Percentiles rank a stretch among this genome's conserved stretches.
These are phyloP conservation scores for Clarias magur DNA, from an alignment of 2,113 vertebrate species.

Conservation along the genomic window DNA sequence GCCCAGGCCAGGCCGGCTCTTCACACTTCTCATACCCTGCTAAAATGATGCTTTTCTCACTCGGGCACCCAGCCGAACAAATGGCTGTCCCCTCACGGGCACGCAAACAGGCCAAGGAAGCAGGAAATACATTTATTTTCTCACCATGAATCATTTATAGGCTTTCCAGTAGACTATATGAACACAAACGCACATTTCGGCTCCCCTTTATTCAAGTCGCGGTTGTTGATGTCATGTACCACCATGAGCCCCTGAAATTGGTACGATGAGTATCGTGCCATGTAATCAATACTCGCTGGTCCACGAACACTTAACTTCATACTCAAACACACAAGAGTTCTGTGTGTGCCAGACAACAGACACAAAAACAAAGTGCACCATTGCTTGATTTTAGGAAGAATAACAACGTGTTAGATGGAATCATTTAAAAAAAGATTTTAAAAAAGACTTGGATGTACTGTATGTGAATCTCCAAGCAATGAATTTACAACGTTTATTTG, in stretches of 20 bases:
- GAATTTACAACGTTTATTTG: not conserved
- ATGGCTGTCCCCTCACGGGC: not conserved
- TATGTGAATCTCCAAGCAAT: not conserved
- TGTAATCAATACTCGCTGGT: not conserved
- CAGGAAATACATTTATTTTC: slow-evolving; percentile 5
- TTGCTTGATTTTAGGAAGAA: not conserved
- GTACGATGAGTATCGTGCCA: not conserved
- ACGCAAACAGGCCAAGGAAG: slow-evolving; percentile 8
- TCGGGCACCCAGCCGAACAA: slow-evolving; percentile 6
- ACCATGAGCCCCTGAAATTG: not conserved
- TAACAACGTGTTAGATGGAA: not conserved
- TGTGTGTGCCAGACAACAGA: not conserved
- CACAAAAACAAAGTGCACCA: not conserved
- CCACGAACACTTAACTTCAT: not conserved
- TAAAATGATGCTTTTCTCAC: slow-evolving; percentile 35
- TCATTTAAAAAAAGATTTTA: not conserved
- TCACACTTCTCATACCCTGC: slow-evolving; percentile 40
- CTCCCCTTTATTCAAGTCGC: not conserved
- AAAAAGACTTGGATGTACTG: not conserved
- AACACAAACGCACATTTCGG: slow-evolving; percentile 25
- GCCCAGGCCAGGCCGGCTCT: slow-evolving; percentile 11
- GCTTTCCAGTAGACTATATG: not conserved
- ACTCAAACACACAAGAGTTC: not conserved
- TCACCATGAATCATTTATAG: slow-evolving; percentile 18
- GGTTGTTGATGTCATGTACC: not conserved